A percentile compares a stretch with the other conserved stretches of the same genome.
phyloP scores from a whole-genome alignment of 2,113 vertebrate genomes.

The Platysternon megacephalum region DNA sequence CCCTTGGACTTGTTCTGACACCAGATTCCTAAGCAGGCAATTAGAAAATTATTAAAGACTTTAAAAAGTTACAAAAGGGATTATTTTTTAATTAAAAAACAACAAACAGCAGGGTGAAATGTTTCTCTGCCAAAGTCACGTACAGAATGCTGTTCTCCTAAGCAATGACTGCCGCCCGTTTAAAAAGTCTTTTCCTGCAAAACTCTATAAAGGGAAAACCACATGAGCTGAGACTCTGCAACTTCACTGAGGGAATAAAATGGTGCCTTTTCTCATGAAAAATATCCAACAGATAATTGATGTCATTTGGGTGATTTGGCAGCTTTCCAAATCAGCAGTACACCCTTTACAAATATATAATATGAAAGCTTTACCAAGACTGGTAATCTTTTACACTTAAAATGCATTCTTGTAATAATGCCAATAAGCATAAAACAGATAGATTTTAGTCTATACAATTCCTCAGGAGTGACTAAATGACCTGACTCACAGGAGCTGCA shows the following conservation, averaged over 20 bases:
- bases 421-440: constrained; percentile 36
- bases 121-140: background rate
- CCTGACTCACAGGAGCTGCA: background rate
- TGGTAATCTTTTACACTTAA: background rate
- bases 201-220: constrained; percentile 68
- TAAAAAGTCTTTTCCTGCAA: constrained; percentile 64
- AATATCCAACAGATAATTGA: constrained; percentile 71
- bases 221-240: constrained; percentile 61
- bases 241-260: constrained; percentile 46
- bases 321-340: constrained; percentile 63
- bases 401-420: constrained; percentile 42
- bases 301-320: constrained; percentile 49
- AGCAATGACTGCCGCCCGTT: constrained; percentile 69
- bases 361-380: constrained; percentile 44
- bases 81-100: background rate
- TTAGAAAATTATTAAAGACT: constrained; percentile 29
- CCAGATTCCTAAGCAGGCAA: constrained; percentile 8
- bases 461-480: rapidly evolving
- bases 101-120: constrained; percentile 1
- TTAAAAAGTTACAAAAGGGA: constrained; percentile 32
- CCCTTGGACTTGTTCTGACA: constrained; percentile 29
- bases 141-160: background rate
- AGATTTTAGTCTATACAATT: background rate
- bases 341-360: constrained; percentile 56
- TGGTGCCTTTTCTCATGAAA: constrained; percentile 64